Evolutionary conservation across 2,888 invertebrate genomes (phyloP), one percentile per base, ranked within the genome.

Genomic region (Eupithecia exiguata): DNA sequence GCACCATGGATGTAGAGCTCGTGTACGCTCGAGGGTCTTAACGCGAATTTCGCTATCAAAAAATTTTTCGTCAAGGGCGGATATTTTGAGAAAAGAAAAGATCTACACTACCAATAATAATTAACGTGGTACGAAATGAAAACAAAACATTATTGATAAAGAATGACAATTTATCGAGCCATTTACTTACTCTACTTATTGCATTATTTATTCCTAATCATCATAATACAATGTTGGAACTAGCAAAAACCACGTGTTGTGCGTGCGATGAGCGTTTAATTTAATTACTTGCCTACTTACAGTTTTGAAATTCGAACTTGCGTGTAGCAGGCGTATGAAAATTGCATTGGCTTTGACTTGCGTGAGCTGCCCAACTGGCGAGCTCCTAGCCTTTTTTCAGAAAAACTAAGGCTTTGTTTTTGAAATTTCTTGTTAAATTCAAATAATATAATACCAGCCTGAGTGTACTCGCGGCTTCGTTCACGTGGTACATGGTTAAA

Each of bases 251-350:
- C 66, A 49, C 65, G 73, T 74, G 65, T 62, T 68, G 75, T 76
- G 78, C 80, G 78, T 81, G 80, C 70, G 63, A 74, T 63, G 72
- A 78, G 75, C 77, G 72, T 71, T 72, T 78, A 80, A 76, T 78
- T 21, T n/a, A 65, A 65, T 62, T 62, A 62, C n/a, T 65, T 38
- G 21, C 35, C 38, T 73, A 72, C 74, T 21, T 77, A 69, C 74
- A 75, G 75, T 74, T 79, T 79, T 75, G 65, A 77, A 80, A 80
- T 77, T 78, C 68, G 74, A 77, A 75, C 71, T 74, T 74, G 80
- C 80, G 80, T 80, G 80, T 73, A 73, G 72, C 69, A 62, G 71
- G 71, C 61, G 10, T 62, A 35, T 75, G 67, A 62, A 69, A 69
- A 75, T 75, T 75, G 75, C 75, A 75, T 75, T 71, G 49, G 63